Conservation (phyloP, 2,888 invertebrate species). For the Drosophila falleni region DNA sequence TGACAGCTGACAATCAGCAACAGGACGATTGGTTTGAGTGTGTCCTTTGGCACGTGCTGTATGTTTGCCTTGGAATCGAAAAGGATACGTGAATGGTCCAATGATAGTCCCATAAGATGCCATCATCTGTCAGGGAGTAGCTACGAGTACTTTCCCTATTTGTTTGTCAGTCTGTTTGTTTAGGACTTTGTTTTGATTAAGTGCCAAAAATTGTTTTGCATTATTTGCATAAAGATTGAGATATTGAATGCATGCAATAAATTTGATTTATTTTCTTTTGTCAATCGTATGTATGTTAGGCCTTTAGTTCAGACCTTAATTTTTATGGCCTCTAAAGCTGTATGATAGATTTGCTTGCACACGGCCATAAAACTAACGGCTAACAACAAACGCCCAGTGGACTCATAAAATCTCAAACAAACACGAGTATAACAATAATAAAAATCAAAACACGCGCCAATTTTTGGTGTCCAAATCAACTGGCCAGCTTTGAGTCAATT, state of each 20-base stretch:
- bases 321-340: constrained; percentile 69
- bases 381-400: constrained; percentile 40
- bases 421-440: constrained; percentile 11
- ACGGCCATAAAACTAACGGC: constrained; percentile 59
- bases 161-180: constrained; percentile 54
- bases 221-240: constrained; percentile 68
- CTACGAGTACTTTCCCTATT: constrained; percentile 6
- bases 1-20: constrained; percentile 46
- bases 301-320: constrained; percentile 14
- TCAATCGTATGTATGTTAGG: constrained; percentile 22
- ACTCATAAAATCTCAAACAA: constrained; percentile 56
- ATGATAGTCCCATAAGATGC: constrained; percentile 19
- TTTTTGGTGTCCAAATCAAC: constrained; percentile 9
- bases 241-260: constrained; percentile 52
- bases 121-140: constrained; percentile 15
- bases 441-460: constrained; percentile 14
- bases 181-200: constrained; percentile 77
- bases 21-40: constrained; percentile 21
- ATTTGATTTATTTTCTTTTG: constrained; percentile 64
- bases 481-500: constrained; percentile 1
- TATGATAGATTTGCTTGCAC: constrained; percentile 64
- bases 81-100: constrained; percentile 35
- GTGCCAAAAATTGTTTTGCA: constrained; percentile 62
- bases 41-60: constrained; percentile 60
- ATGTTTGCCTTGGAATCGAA: constrained; percentile 46